Evolutionary conservation across 1,140 invertebrate genomes (phyloP).

Genomic region (Aphidius gifuensis): DNA sequence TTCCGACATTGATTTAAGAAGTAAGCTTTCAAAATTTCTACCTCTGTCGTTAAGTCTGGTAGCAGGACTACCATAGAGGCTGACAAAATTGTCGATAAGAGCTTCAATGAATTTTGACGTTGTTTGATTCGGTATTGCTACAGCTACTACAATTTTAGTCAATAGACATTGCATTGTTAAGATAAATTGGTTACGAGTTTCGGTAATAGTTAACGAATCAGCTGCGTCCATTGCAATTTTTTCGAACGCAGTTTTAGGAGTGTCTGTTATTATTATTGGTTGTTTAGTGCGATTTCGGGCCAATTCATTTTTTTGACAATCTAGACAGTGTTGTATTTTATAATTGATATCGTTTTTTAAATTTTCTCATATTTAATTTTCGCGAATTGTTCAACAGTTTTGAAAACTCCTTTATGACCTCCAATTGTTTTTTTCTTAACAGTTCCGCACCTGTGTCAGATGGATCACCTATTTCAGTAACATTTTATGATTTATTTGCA

Average conservation of each 20-base stretch:
- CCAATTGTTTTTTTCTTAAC: background rate
- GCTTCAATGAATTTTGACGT: background rate
- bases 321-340: too few species aligned
- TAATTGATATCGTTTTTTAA: too few species aligned
- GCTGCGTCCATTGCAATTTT: background rate
- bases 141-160: background rate
- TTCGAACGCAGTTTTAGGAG: background rate
- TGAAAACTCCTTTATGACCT: background rate
- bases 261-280: background rate
- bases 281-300: too few species aligned
- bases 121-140: background rate
- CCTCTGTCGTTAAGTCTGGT: constrained; percentile 27
- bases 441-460: background rate
- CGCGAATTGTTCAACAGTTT: background rate
- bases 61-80: constrained; percentile 19
- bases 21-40: constrained; percentile 7
- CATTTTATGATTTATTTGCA: background rate
- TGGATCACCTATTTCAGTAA: background rate
- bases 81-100: background rate
- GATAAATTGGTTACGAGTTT: constrained; percentile 5
- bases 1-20: constrained; percentile 13
- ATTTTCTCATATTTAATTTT: background rate
- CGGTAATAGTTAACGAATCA: background rate
- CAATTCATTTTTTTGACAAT: too few species aligned
- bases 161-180: background rate